Conservation (phyloP, 2,797 vertebrate genomes). For the Acipenser transmontanus region DNA sequence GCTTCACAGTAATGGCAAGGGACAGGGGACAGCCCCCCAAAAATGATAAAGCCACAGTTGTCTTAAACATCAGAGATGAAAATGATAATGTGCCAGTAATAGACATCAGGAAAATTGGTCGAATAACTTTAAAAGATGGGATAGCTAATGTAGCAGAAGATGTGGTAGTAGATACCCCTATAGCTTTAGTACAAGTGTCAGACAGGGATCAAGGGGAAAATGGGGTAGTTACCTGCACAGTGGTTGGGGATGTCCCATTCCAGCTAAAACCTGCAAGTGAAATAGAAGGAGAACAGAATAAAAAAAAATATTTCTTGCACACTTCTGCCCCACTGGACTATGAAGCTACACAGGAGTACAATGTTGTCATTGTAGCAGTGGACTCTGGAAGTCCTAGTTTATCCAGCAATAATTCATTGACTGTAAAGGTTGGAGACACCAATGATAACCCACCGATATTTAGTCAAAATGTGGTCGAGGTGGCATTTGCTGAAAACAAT, state of each 20-base stretch:
- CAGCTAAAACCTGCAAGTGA: constrained; percentile 93
- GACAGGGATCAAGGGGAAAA: constrained; percentile 94
- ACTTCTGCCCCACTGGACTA: constrained; percentile 92
- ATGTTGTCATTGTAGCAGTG: constrained; percentile 91
- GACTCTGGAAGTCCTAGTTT: constrained; percentile 94
- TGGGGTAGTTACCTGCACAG: constrained; percentile 89
- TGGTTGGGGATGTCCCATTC: constrained; percentile 94
- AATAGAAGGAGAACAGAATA: constrained; percentile 88
- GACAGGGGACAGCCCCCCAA: constrained; percentile 93
- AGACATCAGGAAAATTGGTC: constrained; percentile 90
- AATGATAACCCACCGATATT: constrained; percentile 94
- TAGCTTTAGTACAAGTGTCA: constrained; percentile 90
- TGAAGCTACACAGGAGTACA: constrained; percentile 84
- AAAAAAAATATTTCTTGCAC: constrained; percentile 96
- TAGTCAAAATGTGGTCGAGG: constrained; percentile 76
- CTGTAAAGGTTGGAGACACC: constrained; percentile 87
- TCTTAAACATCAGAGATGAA: constrained; percentile 89
- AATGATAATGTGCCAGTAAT: constrained; percentile 94
- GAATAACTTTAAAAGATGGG: constrained; percentile 85
- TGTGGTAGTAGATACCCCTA: constrained; percentile 90
- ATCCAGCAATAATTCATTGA: constrained; percentile 90
- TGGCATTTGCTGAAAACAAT: constrained; percentile 91
- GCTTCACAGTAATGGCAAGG: constrained; percentile 89
- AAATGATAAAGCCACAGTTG: constrained; percentile 89
- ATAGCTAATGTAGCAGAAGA: constrained; percentile 89